Evolutionary conservation across 1,140 invertebrate genomes (phyloP).

Genomic region (Arion vulgaris): DNA sequence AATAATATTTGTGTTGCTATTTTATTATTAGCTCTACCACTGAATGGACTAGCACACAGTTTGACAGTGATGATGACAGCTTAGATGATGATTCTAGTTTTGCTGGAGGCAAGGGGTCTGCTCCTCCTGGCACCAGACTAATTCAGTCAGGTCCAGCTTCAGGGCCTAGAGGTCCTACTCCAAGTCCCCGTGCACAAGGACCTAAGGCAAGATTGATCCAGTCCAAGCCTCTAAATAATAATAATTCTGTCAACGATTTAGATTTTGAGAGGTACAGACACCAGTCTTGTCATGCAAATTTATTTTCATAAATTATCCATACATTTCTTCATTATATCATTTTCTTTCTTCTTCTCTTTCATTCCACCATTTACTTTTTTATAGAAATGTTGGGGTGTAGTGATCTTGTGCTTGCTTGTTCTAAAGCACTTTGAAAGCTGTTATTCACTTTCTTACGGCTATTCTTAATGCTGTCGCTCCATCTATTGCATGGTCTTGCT

Average conservation of each 20-base stretch:
- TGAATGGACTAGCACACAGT: conserved; percentile 67
- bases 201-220: conserved; percentile 46
- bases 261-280: conserved; percentile 2
- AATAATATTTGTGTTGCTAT: no score
- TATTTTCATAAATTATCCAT: no score
- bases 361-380: no score
- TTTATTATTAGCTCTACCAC: conserved; percentile 52
- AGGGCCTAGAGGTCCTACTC: conserved; percentile 43
- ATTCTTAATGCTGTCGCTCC: no score
- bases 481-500: no score
- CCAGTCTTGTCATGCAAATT: background rate
- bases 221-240: conserved; percentile 51
- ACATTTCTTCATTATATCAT: no score
- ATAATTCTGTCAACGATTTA: conserved; percentile 52
- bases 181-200: conserved; percentile 43
- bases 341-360: no score
- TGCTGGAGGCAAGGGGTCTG: conserved; percentile 6
- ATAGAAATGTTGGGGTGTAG: no score
- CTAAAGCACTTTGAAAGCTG: no score
- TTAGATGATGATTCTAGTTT: conserved; percentile 46
- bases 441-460: no score
- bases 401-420: no score
- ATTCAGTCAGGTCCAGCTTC: conserved; percentile 46
- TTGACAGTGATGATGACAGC: conserved; percentile 56
- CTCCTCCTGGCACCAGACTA: conserved; percentile 41